A percentile compares a stretch with the other conserved stretches of the same genome.
Evolutionary conservation across 2,797 vertebrate species (phyloP).

Genomic region (Mus caroli): DNA sequence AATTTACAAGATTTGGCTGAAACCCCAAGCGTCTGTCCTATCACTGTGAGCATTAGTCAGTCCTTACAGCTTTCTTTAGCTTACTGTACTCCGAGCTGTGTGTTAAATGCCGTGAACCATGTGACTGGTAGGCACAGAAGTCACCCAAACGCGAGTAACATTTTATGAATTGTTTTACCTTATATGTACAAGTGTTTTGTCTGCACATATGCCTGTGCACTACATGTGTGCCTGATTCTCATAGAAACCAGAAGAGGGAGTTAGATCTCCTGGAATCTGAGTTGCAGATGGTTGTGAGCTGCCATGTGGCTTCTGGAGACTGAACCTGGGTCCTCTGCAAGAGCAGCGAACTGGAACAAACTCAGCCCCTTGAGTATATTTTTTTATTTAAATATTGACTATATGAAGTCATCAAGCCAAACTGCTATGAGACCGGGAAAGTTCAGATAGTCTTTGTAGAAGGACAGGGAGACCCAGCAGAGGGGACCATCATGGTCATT

Average conservation of each 20-base stretch:
- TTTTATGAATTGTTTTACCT: background rate
- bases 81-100: slow-evolving; percentile 70
- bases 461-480: background rate
- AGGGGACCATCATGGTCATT: background rate
- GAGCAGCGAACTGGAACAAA: background rate
- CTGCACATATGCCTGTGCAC: background rate
- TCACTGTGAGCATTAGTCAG: slow-evolving; percentile 77
- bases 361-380: no score
- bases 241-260: background rate
- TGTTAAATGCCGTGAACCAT: slow-evolving; percentile 70
- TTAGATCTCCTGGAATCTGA: background rate
- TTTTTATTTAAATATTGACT: background rate
- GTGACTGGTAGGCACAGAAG: slow-evolving; percentile 51
- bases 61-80: slow-evolving; percentile 69
- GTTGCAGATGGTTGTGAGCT: background rate
- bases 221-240: background rate
- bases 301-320: background rate
- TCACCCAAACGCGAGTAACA: background rate
- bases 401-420: slow-evolving; percentile 12
- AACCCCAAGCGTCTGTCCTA: slow-evolving; percentile 78
- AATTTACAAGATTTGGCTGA: slow-evolving; percentile 83
- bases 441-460: slow-evolving; percentile 1
- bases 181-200: background rate
- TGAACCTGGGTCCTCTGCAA: background rate
- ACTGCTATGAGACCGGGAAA: background rate